phyloP scores from a whole-genome alignment of 1,140 invertebrate genomes.

The Procambarus virginalis region DNA sequence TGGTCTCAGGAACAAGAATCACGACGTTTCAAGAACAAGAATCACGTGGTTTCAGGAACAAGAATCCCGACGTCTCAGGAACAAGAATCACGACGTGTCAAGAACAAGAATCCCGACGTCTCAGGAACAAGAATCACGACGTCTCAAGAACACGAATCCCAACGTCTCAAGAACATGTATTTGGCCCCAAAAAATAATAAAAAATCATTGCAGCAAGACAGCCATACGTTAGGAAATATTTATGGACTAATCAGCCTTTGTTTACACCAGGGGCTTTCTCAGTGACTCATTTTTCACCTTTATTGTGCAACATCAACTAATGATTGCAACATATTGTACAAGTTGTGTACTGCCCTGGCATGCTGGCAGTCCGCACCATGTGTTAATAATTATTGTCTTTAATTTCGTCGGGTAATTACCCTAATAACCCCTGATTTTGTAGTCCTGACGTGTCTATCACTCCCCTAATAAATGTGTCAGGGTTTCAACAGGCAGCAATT shows the following conservation, averaged over 20 bases:
- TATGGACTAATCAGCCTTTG: constrained; percentile 47
- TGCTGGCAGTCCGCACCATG: not conserved
- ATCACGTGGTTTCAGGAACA: too few species aligned
- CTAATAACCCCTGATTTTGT: constrained; percentile 41
- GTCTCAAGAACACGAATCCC: too few species aligned
- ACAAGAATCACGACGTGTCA: too few species aligned
- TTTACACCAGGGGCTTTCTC: constrained; percentile 31
- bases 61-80: too few species aligned
- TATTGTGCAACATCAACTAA: constrained; percentile 50
- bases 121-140: too few species aligned
- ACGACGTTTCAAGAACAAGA: too few species aligned
- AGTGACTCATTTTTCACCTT: constrained; percentile 49
- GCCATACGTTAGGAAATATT: constrained; percentile 44
- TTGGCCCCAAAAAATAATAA: too few species aligned
- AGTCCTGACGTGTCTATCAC: constrained; percentile 44
- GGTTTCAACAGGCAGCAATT: constrained; percentile 29
- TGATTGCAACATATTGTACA: constrained; percentile 26
- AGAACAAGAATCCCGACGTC: too few species aligned
- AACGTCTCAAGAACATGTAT: not conserved
- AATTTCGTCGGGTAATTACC: constrained; percentile 35
- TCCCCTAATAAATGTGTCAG: constrained; percentile 38
- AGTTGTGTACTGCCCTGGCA: not conserved
- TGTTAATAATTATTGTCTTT: constrained; percentile 51
- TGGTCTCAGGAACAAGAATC: too few species aligned
- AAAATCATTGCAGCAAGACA: constrained; percentile 1